Base-by-base conservation (phyloP, 2,888 invertebrate species). In the Prosapia bicincta region DNA sequence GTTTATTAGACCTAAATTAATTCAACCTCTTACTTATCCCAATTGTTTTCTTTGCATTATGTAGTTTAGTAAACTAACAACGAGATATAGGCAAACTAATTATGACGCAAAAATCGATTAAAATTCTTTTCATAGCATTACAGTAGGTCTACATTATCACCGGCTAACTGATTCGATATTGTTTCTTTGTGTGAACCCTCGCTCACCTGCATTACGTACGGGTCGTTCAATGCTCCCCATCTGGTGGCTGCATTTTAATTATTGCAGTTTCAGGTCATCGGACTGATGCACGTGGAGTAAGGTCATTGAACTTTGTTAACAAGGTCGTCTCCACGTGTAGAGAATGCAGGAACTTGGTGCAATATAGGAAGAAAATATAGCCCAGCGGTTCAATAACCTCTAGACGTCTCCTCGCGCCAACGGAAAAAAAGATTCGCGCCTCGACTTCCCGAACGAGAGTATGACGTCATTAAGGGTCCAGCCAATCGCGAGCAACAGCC, bases 371-470 rank as follows among this genome's bases (percentile, higher is more conserved):
- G 54, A 54, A 20, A 69, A 68, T 69, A 74, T 74, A 38, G 74
- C 69, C 54, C 74, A 74, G 26, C 38, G 43, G 74, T 74, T 73
- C 74, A 69, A 26, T 66, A 69, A 74, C 74, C 67, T 69, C 25
- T 20, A 66, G 30, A 26, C 66, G 25, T 26, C 66, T 66, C 20
- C 72, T 28, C 67, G 15, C 73, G 43, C 32, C 15, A 38, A 67
- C 26, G 15, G 26, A 67, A 24, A 24, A 68, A 73, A 43, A 38
- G 32, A 73, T 68, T 65, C 65, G 43, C 54, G 67, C 68, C 73
- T 26, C 15, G 67, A 26, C 26, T 26, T 67, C 73, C 26, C 67
- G 26, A 26, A 26, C 26, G 1, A 15, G 67, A 15, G 23, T 26
- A 54, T 69, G 74, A 74, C 74, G 74, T 74, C 74, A 74, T 43